phyloP scores from a whole-genome alignment of 2,888 invertebrate species.

The Pharmacophagus antenor region DNA sequence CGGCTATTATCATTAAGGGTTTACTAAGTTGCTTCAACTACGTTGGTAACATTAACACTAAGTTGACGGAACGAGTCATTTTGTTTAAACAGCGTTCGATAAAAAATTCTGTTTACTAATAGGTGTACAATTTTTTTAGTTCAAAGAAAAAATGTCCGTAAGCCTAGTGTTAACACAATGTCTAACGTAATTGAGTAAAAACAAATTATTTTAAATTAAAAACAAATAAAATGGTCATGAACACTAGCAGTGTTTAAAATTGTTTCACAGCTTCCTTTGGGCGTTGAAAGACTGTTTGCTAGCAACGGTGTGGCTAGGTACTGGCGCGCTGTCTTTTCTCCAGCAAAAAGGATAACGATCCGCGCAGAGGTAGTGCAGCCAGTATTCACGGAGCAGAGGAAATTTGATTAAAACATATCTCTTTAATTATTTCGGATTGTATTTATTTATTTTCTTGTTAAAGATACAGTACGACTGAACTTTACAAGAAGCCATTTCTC shows the following conservation, averaged over 20 bases:
- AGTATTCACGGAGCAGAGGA: slow-evolving; percentile 31
- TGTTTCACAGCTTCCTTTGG: slow-evolving; percentile 23
- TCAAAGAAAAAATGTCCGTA: no score
- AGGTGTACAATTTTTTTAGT: no score
- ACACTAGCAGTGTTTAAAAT: background rate
- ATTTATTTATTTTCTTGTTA: slow-evolving; percentile 20
- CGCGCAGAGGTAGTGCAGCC: slow-evolving; percentile 11
- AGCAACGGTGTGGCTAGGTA: slow-evolving; percentile 14
- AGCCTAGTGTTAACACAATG: no score
- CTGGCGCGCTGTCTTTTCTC: slow-evolving; percentile 11
- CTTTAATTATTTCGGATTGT: background rate
- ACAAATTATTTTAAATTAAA: background rate
- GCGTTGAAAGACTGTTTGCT: slow-evolving; percentile 14
- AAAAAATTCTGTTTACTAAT: no score
- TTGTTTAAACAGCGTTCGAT: no score
- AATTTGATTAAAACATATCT: slow-evolving; percentile 35
- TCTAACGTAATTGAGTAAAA: no score
- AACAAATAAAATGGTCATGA: background rate
- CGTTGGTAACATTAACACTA: no score
- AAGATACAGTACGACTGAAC: background rate
- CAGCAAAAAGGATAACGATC: slow-evolving; percentile 23
- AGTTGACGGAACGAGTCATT: no score
- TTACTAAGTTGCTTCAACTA: no score
- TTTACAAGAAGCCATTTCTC: no score
- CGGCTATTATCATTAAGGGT: background rate